Base-by-base conservation (phyloP, 2,888 invertebrate genomes). In the Tetragonula carbonaria region DNA sequence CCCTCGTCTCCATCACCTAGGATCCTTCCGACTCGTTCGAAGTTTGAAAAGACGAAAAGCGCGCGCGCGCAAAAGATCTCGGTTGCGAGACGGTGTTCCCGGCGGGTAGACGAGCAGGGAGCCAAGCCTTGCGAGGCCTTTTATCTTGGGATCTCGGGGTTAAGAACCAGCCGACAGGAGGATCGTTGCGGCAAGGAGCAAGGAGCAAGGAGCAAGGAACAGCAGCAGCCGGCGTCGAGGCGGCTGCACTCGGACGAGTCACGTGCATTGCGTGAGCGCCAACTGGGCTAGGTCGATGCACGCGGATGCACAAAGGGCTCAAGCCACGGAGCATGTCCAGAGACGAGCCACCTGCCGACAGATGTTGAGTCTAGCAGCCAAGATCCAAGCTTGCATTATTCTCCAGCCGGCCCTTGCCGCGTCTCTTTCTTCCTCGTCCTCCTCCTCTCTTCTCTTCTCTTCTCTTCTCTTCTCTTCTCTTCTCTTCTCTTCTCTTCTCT, bases 281-380 rank as follows among this genome's bases (percentile, higher is more conserved):
- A 88, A 78, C 77, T 78, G 85, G 85, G 88, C 81, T 90, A 91
- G 90, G 89, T 90, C 90, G 90, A 86, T 90, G 90, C 87, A 91
- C 84, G 90, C 86, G 89, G 91, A 91, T 91, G 90, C 91, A 91
- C 88, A 91, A 91, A 90, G 91, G 87, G 87, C 87, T 80, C 86
- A 85, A 86, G 87, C 86, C 87, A 87, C 84, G 88, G 84, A 89
- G 87, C 88, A 88, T 87, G 86, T 89, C 86, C 90, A 45, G 87
- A 90, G 90, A 90, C 89, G 89, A 92, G 88, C 93, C 93, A 93
- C 93, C 93, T 93, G 93, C 92, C 93, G 93, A 92, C 93, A 93
- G 93, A 92, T 93, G 93, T 92, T 93, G 88, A 88, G 84, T 91
- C 92, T 91, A 91, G 89, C 90, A 86, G 82, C 87, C 86, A 82